Base-by-base conservation (phyloP, 2,888 invertebrate genomes). In the Mesoligia furuncula region DNA sequence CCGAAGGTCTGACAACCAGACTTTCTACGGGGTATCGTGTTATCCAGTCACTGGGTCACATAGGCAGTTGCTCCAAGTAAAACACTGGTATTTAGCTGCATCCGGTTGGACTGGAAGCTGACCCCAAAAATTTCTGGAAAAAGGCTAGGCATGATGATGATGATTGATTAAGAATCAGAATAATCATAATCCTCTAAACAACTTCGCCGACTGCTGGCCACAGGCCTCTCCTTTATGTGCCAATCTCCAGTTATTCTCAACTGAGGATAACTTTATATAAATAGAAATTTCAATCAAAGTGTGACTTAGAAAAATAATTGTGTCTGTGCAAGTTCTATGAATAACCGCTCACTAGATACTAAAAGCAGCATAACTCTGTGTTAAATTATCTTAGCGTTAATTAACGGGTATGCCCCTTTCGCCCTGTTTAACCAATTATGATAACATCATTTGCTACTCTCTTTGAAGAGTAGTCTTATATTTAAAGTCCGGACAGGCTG, bases 391-490 rank as follows among this genome's bases (percentile, higher is more conserved):
- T 64, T 36, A n/a, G 3, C 9, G 24, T 31, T 39, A 66, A 61
- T 66, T 9, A 51, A 65, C 36, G 24, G 45, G 36, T 31, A 17
- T 61, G 17, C 13, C 7, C 1, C 11, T 11, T 27, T 31, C 6
- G 36, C 6, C 6, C 17, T 15, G 31, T 57, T 67, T 68, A 57
- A 39, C 15, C 59, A 64, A 45, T 68, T 42, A 68, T 31, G 9
- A 17, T 62, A 45, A 59, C 31, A 68, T 48, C 45, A 70, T 69
- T 73, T 72, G 11, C 6, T 57, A 73, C 36, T 54, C 54, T 27
- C 9, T 71, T 64, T 17, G 11, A 42, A 39, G 8, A 9, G 39
- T 39, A 42, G 42, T 42, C 2, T 2, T 39, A 39, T 39, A 39
- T 39, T 39, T 9, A 20, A 59, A 64, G 20, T 45, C 20, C 11